Conservation (phyloP, 2,113 vertebrate species). For the Pithys albifrons region DNA sequence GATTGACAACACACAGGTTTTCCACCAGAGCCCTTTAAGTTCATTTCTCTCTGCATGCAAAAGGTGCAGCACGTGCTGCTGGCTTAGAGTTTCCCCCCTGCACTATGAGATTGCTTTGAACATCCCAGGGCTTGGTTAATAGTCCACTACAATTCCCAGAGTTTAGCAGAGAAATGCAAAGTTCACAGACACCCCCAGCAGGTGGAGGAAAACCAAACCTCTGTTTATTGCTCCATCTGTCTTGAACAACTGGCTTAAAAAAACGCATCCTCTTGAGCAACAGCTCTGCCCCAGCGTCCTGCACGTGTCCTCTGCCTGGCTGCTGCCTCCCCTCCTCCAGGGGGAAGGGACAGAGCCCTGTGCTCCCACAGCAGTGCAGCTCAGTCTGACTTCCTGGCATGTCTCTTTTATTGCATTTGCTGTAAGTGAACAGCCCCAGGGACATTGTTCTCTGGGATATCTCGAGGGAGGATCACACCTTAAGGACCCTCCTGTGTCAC, state of each 20-base stretch:
- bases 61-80: not conserved
- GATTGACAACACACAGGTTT: fast-evolving
- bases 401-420: not conserved
- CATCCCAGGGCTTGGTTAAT: not conserved
- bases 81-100: not conserved
- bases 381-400: too few species aligned
- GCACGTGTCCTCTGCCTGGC: fast-evolving
- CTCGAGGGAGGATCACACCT: not conserved
- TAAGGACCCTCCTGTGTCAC: not conserved
- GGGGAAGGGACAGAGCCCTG: not conserved
- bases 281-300: not conserved
- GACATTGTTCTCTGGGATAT: fast-evolving
- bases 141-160: not conserved
- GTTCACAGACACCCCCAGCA: not conserved
- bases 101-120: not conserved
- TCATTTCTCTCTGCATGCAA: not conserved
- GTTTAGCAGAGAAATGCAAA: slow-evolving; percentile 25
- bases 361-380: not conserved
- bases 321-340: not conserved
- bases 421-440: fast-evolving
- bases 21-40: fast-evolving
- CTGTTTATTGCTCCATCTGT: not conserved
- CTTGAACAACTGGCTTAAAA: not conserved
- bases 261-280: not conserved
- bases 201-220: not conserved